A percentile compares a stretch with the other conserved stretches of the same genome.
phyloP scores from a whole-genome alignment of 1,140 invertebrate species.

The Bicyclus anynana region DNA sequence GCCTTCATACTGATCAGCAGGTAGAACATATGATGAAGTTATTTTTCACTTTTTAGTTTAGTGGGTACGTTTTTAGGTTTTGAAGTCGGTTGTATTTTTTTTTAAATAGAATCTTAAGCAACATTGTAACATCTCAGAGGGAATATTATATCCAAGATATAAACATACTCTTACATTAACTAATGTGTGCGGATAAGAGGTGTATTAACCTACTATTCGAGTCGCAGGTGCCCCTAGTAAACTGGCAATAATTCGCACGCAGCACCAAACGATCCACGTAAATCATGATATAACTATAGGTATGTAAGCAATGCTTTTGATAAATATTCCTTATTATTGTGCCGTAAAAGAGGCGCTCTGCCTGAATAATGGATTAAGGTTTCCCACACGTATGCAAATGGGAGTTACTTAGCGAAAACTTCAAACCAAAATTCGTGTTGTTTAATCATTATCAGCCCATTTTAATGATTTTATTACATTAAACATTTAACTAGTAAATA shows the following conservation, averaged over 20 bases:
- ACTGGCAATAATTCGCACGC: slow-evolving; percentile 47
- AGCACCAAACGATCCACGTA: slow-evolving; percentile 38
- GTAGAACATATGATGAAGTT: too few species aligned
- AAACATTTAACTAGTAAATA: too few species aligned
- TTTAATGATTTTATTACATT: too few species aligned
- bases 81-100: neutral
- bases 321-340: slow-evolving; percentile 53
- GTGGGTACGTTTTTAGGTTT: too few species aligned
- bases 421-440: slow-evolving; percentile 12
- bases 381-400: slow-evolving; percentile 15
- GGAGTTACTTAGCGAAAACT: slow-evolving; percentile 8
- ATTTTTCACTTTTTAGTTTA: too few species aligned
- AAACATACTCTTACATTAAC: neutral
- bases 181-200: slow-evolving; percentile 6
- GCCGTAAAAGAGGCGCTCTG: slow-evolving; percentile 17
- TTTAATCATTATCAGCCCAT: too few species aligned
- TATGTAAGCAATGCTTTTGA: slow-evolving; percentile 40
- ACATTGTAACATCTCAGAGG: neutral
- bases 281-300: slow-evolving; percentile 46
- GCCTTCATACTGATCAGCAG: too few species aligned
- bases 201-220: slow-evolving; percentile 36
- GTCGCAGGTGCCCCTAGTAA: slow-evolving; percentile 42
- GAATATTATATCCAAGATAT: neutral
- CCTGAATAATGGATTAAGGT: slow-evolving; percentile 16
- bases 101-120: neutral